Base-by-base conservation (phyloP, 2,888 invertebrate genomes). In the Folsomia candida region DNA sequence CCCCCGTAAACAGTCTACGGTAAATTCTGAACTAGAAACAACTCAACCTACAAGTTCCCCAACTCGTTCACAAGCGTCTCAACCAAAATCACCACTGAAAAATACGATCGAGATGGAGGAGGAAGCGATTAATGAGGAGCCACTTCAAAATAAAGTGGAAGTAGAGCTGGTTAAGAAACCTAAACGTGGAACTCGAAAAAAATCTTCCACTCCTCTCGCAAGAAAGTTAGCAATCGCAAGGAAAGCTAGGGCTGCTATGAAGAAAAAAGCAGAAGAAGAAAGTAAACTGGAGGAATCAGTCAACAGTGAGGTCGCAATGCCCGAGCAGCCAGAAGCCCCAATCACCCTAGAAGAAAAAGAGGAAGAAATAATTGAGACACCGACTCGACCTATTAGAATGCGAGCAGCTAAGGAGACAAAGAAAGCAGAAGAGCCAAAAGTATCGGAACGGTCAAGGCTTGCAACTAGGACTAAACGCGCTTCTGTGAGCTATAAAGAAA, bases 321-420 rank as follows among this genome's bases (percentile, higher is more conserved):
- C 57, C 24, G 22, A 57, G 24, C 57, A 57, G 57, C 18, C 18
- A 57, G 20, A 20, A 22, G 24, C 57, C n/a, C 58, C 58, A 22
- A 58, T 14, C 6, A 20, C 58, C 6, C 58, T n/a, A 58, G 20
- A n/a, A 22, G 20, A n/a, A 58, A 22, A 47, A 47, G 47, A 47
- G 47, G 9, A 9, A 54, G 22, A 54, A 54, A 54, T 22, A 4
- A 22, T 14, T 18, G 20, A 6, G n/a, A 54, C 29, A n/a, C 27
- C n/a, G 27, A 61, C 22, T 22, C 51, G 65, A 11, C 26, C 65
- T n/a, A 25, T n/a, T 22, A 4, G 65, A 51, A 24, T 9, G 9
- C 65, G 65, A 4, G 65, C 57, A 3, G 6, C 65, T 2, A 65
- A 65, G 11, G 54, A 18, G 20, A 25, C 54, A 60, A 60, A 60